phyloP scores from a whole-genome alignment of 2,797 vertebrate genomes.

The Muscicapa striata region DNA sequence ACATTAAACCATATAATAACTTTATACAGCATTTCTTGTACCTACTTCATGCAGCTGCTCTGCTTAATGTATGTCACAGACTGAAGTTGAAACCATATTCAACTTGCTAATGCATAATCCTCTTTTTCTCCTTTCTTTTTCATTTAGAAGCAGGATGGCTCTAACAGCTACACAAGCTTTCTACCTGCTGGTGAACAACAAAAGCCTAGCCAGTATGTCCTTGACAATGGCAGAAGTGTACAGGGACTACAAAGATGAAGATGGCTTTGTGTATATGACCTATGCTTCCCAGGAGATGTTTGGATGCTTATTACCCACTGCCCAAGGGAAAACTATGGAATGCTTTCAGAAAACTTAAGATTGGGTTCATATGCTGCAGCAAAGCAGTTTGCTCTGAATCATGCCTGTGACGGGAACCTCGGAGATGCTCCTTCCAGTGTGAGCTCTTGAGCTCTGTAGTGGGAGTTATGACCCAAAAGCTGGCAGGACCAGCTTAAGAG shows the following conservation, averaged over 20 bases:
- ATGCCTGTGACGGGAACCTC: not conserved
- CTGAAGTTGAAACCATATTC: not conserved
- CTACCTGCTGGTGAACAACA: constrained; percentile 83
- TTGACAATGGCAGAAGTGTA: constrained; percentile 91
- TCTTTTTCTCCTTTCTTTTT: not conserved
- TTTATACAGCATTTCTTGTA: not conserved
- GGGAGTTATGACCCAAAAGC: constrained; percentile 48
- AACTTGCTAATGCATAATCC: not conserved
- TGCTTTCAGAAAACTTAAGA: constrained; percentile 23
- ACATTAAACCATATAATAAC: not conserved
- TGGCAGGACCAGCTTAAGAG: constrained; percentile 59
- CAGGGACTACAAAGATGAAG: constrained; percentile 88
- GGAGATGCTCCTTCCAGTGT: constrained; percentile 26
- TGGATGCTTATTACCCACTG: constrained; percentile 60
- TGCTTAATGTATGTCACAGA: not conserved
- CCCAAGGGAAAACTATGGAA: not conserved
- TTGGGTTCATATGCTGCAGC: not conserved
- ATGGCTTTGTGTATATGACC: constrained; percentile 93
- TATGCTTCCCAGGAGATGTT: constrained; percentile 96
- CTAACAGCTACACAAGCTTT: constrained; percentile 86
- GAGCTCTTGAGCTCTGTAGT: constrained; percentile 25
- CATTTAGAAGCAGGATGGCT: constrained; percentile 86
- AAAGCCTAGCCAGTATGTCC: constrained; percentile 85
- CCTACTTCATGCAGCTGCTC: not conserved
- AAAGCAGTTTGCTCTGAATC: not conserved